phyloP scores from a whole-genome alignment of 2,797 vertebrate genomes.

The Valencia hispanica region DNA sequence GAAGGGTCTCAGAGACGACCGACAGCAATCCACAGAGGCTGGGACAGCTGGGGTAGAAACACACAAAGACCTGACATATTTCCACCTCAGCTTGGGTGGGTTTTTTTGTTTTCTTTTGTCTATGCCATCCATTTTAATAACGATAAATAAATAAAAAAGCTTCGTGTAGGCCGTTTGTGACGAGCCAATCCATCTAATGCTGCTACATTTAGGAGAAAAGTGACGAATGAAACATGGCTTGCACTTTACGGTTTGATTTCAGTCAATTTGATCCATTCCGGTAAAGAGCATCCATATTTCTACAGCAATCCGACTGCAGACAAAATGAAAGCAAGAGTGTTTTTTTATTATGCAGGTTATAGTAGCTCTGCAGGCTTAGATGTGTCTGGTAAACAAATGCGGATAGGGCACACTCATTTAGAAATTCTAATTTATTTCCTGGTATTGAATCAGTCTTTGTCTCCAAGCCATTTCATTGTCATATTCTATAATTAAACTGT shows the following conservation, averaged over 20 bases:
- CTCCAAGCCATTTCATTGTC: conserved; percentile 43
- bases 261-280: conserved; percentile 53
- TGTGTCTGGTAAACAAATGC: too few species aligned
- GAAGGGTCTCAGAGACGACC: conserved; percentile 19
- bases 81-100: conserved; percentile 7
- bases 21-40: conserved; percentile 32
- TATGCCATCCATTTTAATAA: conserved; percentile 19
- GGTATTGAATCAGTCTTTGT: conserved; percentile 21
- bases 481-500: conserved; percentile 43
- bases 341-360: conserved; percentile 5
- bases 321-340: conserved; percentile 31
- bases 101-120: too few species aligned
- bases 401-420: too few species aligned
- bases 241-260: conserved; percentile 36
- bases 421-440: conserved; percentile 29
- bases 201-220: conserved; percentile 5
- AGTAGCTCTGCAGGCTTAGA: conserved; percentile 13
- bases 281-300: conserved; percentile 44
- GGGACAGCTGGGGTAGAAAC: conserved; percentile 17
- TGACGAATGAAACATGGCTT: conserved; percentile 9
- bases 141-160: conserved; percentile 7
- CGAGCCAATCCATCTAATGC: conserved; percentile 11
- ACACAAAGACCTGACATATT: conserved; percentile 36
- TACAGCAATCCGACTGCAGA: conserved; percentile 21
- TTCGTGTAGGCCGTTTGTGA: not conserved